Evolutionary conservation across 2,888 invertebrate genomes (phyloP), one percentile per base, ranked within the genome.

Genomic region (Trichopoda pennipes): DNA sequence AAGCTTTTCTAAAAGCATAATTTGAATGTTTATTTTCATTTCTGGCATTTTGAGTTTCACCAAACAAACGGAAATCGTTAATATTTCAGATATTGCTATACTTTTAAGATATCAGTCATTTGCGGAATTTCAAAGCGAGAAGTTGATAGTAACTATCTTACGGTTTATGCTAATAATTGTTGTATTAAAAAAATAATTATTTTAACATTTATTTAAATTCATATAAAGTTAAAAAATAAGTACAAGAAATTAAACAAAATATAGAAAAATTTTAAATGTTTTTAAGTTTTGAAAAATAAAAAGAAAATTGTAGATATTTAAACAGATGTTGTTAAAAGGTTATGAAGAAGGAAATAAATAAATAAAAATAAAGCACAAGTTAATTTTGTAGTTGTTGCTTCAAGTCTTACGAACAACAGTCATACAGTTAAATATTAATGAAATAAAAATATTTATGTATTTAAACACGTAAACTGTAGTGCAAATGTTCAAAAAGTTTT

Each of bases 21-120:
- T 7, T 69, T 51, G n/a, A 23, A 10, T 44, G 19, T 19, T 49
- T 28, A 69, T 56, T 14, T 12, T 64, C 35, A 16, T 28, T 64
- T 55, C 14, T 58, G 44, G 9, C 12, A 21, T 38, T 53, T 9
- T 38, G 14, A 53, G 9, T 49, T 60, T 28, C 10, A 60, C 51
- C 51, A 23, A 12, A 61, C 51, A 23, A 12, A 61, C 44, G 58
- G 58, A 70, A 73, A 70, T 64, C 56, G 66, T 64, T 55, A 23
- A 10, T 51, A 79, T 68, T 75, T 61, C 12, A 51, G 55, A 72
- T 7, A 51, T 14, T 35, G 17, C 35, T 63, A 61, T 58, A 21
- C 49, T 61, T 70, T 51, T 35, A 56, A 61, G 72, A 75, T 76
- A 61, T 68, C 63, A 82, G 82, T 82, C 72, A 72, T 66, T 76